Evolutionary conservation across 2,888 invertebrate species (phyloP).

Genomic region (Eilema depressum): DNA sequence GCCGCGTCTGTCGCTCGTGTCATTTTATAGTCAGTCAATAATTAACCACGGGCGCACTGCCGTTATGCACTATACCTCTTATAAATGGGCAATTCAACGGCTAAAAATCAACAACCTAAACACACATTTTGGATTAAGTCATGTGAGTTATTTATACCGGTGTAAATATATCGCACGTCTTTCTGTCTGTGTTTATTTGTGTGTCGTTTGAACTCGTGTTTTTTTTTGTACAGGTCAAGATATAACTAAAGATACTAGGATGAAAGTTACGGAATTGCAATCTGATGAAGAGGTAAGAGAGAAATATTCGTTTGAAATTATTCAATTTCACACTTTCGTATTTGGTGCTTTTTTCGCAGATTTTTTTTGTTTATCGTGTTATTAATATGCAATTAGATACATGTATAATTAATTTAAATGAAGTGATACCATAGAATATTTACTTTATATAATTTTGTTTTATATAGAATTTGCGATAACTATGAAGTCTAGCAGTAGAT

Average conservation of each 20-base stretch:
- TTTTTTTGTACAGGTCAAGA: constrained; percentile 82
- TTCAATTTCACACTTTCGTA: background rate
- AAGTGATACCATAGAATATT: background rate
- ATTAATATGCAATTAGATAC: background rate
- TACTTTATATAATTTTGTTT: background rate
- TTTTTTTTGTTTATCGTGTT: background rate
- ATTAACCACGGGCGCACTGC: constrained; percentile 51
- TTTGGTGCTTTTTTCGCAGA: background rate
- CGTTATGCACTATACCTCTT: constrained; percentile 70
- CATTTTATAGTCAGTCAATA: constrained; percentile 56
- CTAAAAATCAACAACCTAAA: constrained; percentile 66
- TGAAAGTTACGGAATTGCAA: constrained; percentile 81
- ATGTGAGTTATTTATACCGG: constrained; percentile 74
- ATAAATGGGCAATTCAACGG: constrained; percentile 76
- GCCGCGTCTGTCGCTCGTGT: constrained; percentile 67
- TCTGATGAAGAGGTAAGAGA: constrained; percentile 80
- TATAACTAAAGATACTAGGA: constrained; percentile 83
- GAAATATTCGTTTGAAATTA: background rate
- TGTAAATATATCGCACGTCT: constrained; percentile 51
- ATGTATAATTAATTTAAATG: background rate
- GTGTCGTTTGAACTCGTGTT: constrained; percentile 53
- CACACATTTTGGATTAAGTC: constrained; percentile 70
- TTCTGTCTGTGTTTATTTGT: constrained; percentile 67
- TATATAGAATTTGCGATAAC: background rate
- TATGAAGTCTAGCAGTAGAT: background rate